Evolutionary conservation across 2,113 vertebrate genomes (phyloP).

Genomic region (Capreolus pygargus): DNA sequence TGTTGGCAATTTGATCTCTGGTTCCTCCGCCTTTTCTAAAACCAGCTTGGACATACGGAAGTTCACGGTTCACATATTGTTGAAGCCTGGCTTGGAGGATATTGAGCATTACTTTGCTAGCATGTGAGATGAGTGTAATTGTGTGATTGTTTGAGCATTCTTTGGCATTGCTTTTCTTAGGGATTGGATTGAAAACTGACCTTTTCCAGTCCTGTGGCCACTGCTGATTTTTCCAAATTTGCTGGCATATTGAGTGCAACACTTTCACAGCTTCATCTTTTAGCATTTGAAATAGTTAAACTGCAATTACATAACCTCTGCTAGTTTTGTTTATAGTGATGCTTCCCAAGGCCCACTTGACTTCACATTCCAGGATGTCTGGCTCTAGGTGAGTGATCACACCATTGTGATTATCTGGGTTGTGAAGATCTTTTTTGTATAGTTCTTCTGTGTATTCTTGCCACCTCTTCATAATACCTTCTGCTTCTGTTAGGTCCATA

Average conservation of each 20-base stretch:
- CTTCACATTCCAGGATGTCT: background rate
- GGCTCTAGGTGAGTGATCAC: background rate
- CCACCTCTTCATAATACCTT: background rate
- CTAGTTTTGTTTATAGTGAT: background rate
- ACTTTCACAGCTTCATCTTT: background rate
- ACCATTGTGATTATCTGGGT: background rate
- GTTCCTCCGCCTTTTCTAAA: background rate
- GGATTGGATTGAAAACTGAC: background rate
- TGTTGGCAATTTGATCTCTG: background rate
- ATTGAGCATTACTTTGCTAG: background rate
- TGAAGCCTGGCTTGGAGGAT: background rate
- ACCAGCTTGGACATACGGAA: background rate
- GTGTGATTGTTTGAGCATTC: background rate
- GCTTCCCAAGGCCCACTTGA: background rate
- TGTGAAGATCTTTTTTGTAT: background rate
- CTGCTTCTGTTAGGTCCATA: background rate
- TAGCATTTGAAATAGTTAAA: background rate
- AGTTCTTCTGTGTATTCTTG: background rate
- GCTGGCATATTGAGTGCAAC: background rate
- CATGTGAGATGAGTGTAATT: accelerated
- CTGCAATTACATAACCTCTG: background rate
- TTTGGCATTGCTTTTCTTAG: background rate
- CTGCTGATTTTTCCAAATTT: background rate
- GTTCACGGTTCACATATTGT: background rate
- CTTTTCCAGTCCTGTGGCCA: background rate